Evolutionary conservation across 2,113 vertebrate species (phyloP).

Genomic region (Chlorodrepanis virens): DNA sequence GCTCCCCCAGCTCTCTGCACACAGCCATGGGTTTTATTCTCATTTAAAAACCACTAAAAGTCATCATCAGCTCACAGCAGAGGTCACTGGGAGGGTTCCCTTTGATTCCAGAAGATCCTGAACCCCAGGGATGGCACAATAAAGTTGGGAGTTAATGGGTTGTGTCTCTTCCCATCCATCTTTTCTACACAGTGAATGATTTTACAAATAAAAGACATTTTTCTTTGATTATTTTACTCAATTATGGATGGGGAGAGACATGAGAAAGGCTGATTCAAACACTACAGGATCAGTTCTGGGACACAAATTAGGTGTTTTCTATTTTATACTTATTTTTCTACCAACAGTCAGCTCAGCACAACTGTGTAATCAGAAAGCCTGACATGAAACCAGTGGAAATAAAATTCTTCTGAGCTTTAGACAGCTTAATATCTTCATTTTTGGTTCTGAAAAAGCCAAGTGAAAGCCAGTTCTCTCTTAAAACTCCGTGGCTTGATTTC

Average conservation of each 20-base stretch:
- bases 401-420: neutral
- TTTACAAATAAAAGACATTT: neutral
- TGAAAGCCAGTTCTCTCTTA: neutral
- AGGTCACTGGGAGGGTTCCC: neutral
- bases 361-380: neutral
- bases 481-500: neutral
- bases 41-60: neutral
- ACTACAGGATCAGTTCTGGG: neutral
- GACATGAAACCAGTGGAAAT: neutral
- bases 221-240: neutral
- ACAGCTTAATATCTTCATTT: neutral
- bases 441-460: neutral
- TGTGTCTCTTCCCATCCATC: neutral
- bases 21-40: neutral
- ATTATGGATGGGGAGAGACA: neutral
- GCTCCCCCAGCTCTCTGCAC: neutral
- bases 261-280: neutral
- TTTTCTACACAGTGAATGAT: neutral
- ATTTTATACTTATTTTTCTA: neutral
- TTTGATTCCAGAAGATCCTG: neutral
- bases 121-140: neutral
- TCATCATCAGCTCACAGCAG: neutral
- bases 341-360: neutral
- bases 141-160: neutral
- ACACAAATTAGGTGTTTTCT: neutral